Evolutionary conservation across 1,140 invertebrate species (phyloP), one percentile per base, ranked within the genome.

Genomic region (Drosophila nasuta): DNA sequence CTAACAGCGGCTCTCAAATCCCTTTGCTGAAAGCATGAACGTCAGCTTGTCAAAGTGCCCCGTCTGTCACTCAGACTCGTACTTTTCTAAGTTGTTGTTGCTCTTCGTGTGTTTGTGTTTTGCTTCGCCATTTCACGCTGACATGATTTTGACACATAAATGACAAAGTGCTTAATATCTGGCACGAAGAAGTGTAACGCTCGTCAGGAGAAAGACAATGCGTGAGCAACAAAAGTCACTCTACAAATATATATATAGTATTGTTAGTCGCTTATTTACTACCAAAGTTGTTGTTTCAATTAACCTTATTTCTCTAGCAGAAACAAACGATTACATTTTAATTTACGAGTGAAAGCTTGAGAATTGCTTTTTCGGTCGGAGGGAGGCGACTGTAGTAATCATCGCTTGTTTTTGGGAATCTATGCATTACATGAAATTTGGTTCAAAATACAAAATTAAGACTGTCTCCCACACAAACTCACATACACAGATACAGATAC

Each of bases 111-210:
- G 30, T 13, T 8, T 33, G 54, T 54, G 30, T 51, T 41, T 64
- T 35, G 17, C 35, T 45, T 79, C 58, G 74, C 54, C 67, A 64
- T 82, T 78, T 76, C 64, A 82, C 67, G 81, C 80, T 72, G 76
- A 76, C 81, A 82, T 82, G 81, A 76, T 82, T 82, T 79, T 82
- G 81, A 82, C 81, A 82, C 81, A 82, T 67, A 82, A 82, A 82
- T 82, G 80, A 83, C 81, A 83, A 83, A 83, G 81, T 83, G 76
- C 73, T 83, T 83, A 74, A 77, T 83, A 83, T 77, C 64, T 71
- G 56, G 62, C 48, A 58, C 35, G 10, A 33, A 35, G 8, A 28
- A 33, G 20, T 17, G 20, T 46, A 48, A 33, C 17, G 33, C 51
- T 5, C 30, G 17, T 10, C 46, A 6, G 46, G 28, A 65, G 52